phyloP scores from a whole-genome alignment of 2,113 vertebrate genomes.

The Muntiacus muntjak region DNA sequence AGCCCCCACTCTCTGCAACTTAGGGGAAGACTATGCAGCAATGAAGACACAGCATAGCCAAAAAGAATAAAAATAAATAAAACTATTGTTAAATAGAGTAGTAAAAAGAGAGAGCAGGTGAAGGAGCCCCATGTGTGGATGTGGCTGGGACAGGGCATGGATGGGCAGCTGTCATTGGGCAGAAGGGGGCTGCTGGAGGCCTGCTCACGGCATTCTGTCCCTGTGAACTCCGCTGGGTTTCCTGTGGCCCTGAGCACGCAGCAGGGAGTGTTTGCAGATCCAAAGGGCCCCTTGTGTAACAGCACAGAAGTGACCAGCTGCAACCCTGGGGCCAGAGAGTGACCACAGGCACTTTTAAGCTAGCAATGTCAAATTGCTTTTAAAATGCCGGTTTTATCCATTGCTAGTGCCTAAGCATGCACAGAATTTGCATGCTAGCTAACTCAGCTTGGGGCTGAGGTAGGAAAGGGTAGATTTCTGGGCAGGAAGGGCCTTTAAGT shows the following conservation, averaged over 20 bases:
- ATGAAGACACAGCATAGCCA: neutral
- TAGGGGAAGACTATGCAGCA: neutral
- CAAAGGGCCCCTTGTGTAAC: neutral
- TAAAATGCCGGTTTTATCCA: neutral
- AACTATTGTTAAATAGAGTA: neutral
- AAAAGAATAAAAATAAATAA: neutral
- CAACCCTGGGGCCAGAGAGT: neutral
- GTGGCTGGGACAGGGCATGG: fast-evolving
- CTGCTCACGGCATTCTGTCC: neutral
- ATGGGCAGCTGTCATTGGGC: fast-evolving
- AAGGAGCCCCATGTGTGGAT: neutral
- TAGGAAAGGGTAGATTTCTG: neutral
- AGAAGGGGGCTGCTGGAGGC: no score
- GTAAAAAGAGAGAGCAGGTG: neutral
- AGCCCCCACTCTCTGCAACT: neutral
- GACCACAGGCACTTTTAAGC: neutral
- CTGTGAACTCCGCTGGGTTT: neutral
- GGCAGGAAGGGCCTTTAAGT: neutral
- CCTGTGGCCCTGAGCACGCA: neutral
- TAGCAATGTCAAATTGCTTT: neutral
- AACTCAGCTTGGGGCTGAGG: neutral
- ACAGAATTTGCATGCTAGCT: neutral
- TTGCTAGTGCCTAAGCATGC: neutral
- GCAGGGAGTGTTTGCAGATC: neutral
- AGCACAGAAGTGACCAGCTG: neutral